These are phyloP conservation scores for Euphonia xanthogaster DNA, from an alignment of 2,797 vertebrate genomes.

Conservation along the genomic window DNA sequence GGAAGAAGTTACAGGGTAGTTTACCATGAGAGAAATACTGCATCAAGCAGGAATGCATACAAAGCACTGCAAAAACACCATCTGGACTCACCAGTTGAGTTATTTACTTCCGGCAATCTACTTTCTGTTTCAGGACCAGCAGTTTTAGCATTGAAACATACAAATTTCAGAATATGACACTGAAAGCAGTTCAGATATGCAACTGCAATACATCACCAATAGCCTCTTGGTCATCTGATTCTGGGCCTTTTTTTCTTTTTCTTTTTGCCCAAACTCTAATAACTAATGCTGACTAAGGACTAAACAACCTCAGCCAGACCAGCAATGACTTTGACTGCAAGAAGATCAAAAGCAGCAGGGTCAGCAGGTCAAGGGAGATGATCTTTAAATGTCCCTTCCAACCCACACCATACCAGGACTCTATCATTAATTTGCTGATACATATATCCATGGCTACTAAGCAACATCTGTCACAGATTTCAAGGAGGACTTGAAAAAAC, in stretches of 20 bases:
- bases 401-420: neutral
- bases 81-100: neutral
- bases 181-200: neutral
- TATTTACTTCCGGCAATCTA: neutral
- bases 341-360: neutral
- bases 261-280: neutral
- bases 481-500: neutral
- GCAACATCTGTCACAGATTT: neutral
- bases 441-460: neutral
- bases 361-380: neutral
- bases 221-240: neutral
- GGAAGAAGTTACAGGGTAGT: neutral
- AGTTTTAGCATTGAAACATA: neutral
- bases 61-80: neutral
- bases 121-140: neutral
- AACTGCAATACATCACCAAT: neutral
- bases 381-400: neutral
- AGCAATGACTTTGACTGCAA: neutral
- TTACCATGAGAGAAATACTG: neutral
- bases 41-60: constrained; percentile 21
- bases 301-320: neutral
- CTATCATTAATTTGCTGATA: neutral
- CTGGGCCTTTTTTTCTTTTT: neutral
- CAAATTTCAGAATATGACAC: neutral
- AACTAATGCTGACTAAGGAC: neutral